Evolutionary conservation across 2,113 vertebrate genomes (phyloP).

Genomic region (Eublepharis macularius): DNA sequence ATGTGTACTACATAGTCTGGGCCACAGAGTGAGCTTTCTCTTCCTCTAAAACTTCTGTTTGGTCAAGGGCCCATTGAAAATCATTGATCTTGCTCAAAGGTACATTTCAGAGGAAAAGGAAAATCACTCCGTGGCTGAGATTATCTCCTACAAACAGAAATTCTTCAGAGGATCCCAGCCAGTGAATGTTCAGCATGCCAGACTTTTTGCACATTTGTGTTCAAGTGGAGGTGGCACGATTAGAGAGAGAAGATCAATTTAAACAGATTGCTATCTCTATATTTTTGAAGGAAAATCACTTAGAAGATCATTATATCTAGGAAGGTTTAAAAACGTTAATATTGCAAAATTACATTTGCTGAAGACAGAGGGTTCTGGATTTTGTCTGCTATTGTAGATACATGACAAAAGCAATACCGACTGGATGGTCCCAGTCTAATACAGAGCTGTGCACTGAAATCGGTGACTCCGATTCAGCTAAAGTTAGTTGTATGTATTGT

Average conservation of each 20-base stretch:
- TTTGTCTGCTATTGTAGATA: background rate
- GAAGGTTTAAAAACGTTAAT: background rate
- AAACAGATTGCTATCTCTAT: background rate
- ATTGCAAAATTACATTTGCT: background rate
- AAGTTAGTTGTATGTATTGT: background rate
- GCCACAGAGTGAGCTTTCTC: too few species aligned
- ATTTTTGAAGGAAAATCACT: background rate
- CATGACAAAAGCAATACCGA: background rate
- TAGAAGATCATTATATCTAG: background rate
- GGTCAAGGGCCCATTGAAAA: too few species aligned
- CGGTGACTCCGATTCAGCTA: background rate
- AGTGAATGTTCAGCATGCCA: too few species aligned
- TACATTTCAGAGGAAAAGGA: too few species aligned
- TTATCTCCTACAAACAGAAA: too few species aligned
- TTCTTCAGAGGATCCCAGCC: too few species aligned
- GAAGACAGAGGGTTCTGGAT: background rate
- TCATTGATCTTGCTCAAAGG: too few species aligned
- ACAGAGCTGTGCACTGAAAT: background rate
- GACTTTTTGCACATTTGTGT: background rate
- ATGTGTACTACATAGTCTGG: too few species aligned
- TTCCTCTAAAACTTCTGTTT: too few species aligned
- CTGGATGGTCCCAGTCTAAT: background rate
- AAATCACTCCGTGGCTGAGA: too few species aligned
- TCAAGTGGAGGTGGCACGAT: background rate
- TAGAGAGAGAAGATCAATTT: background rate